Conservation (phyloP, 2,113 vertebrate genomes). For the Pedionomus torquatus region DNA sequence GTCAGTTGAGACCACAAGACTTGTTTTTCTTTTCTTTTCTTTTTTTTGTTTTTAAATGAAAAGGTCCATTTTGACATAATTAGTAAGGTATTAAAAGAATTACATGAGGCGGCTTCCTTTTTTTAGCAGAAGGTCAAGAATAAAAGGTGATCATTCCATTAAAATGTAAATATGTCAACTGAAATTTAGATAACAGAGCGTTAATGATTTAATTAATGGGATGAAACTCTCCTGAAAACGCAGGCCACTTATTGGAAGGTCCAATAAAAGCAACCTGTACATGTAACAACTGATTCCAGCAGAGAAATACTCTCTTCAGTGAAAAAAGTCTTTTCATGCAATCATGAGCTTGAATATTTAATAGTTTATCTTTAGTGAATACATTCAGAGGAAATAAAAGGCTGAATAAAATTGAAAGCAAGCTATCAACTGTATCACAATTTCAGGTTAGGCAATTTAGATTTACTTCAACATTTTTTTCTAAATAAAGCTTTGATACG, state of each 20-base stretch:
- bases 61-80: neutral
- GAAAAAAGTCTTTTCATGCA: neutral
- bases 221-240: neutral
- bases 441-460: constrained; percentile 51
- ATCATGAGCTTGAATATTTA: constrained; percentile 8
- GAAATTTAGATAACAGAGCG: neutral
- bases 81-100: constrained; percentile 13
- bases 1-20: neutral
- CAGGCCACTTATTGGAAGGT: neutral
- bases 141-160: neutral
- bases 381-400: constrained; percentile 8
- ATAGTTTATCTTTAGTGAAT: constrained; percentile 12
- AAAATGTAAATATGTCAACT: constrained; percentile 23
- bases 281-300: neutral
- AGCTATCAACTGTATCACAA: constrained; percentile 17
- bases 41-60: neutral
- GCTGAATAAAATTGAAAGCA: constrained; percentile 34
- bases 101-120: neutral
- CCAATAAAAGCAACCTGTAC: neutral
- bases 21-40: neutral
- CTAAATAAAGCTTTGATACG: constrained; percentile 35
- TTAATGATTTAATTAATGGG: constrained; percentile 31
- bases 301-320: neutral
- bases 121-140: neutral
- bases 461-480: constrained; percentile 37